Percentiles rank a stretch among this genome's conserved stretches.
Evolutionary conservation across 2,797 vertebrate species (phyloP).

Genomic region (Eulemur albifrons): DNA sequence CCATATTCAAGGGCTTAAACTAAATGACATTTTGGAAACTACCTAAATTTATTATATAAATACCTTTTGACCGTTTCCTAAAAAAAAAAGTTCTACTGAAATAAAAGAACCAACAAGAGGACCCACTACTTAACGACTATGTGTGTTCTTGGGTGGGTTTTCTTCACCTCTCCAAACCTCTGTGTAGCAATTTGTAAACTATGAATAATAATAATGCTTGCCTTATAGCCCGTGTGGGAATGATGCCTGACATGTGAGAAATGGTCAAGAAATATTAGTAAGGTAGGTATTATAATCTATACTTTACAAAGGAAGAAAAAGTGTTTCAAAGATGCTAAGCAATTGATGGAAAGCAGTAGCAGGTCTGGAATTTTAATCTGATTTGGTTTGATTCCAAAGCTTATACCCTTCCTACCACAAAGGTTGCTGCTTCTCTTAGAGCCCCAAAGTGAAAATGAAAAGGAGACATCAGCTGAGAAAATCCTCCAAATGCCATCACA

Average conservation of each 20-base stretch:
- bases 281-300: background rate
- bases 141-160: background rate
- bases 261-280: background rate
- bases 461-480: background rate
- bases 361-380: background rate
- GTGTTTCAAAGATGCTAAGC: background rate
- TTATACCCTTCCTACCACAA: background rate
- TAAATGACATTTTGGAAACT: background rate
- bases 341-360: background rate
- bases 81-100: constrained; percentile 12
- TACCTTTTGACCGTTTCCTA: background rate
- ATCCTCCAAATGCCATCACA: background rate
- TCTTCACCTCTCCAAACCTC: background rate
- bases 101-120: background rate
- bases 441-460: background rate
- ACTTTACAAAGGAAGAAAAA: background rate
- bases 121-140: background rate
- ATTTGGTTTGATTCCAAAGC: constrained; percentile 5
- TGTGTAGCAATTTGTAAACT: constrained; percentile 10
- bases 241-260: background rate
- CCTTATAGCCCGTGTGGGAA: background rate
- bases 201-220: background rate
- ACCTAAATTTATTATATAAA: background rate
- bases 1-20: background rate
- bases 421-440: background rate